Evolutionary conservation across 2,888 invertebrate species (phyloP).

Genomic region (Blera fallax): DNA sequence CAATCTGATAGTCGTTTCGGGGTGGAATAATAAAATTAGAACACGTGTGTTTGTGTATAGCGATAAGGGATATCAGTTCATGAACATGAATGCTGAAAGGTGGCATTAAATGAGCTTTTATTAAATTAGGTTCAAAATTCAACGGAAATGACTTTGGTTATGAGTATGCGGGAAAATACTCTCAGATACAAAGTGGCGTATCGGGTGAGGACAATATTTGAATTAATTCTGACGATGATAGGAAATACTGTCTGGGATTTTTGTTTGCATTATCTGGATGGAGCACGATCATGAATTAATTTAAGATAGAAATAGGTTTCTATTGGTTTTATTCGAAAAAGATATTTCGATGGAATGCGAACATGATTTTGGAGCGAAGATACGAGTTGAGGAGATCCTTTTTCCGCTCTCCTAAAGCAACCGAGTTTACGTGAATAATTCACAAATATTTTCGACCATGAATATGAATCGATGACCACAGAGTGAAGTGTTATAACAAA

Average conservation of each 20-base stretch:
- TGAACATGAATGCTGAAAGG: not conserved
- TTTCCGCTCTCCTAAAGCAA: too few species aligned
- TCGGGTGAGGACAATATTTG: not conserved
- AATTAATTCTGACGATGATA: not conserved
- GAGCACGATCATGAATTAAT: not conserved
- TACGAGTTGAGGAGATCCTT: too few species aligned
- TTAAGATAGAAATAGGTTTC: not conserved
- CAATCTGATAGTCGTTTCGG: not conserved
- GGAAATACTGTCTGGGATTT: not conserved
- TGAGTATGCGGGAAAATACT: not conserved
- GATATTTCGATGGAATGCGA: too few species aligned
- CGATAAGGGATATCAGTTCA: conserved; percentile 4
- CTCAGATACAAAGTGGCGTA: not conserved
- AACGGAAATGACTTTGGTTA: not conserved
- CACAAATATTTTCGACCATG: too few species aligned
- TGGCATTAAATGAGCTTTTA: not conserved
- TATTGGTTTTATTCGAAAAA: not conserved
- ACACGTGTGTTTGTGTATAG: not conserved
- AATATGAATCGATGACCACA: too few species aligned
- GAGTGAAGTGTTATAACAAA: too few species aligned
- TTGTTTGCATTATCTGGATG: not conserved
- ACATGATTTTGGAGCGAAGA: too few species aligned
- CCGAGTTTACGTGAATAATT: too few species aligned
- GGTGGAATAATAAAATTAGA: not conserved
- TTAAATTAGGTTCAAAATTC: not conserved